Conservation (phyloP, 2,888 invertebrate species). For the Lycocerus yunnanus region DNA sequence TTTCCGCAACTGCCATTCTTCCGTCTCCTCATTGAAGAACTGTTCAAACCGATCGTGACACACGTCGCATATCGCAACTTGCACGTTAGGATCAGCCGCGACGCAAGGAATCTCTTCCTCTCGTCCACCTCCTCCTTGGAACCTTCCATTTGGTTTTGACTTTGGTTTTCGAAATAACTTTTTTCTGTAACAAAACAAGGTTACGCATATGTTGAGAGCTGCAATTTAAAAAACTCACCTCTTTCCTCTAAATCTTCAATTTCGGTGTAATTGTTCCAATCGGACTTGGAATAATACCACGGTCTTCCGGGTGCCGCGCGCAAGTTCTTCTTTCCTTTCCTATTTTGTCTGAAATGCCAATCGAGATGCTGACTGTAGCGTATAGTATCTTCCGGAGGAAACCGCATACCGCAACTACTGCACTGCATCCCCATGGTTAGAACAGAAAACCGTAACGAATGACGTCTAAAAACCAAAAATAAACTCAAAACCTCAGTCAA, state of each 20-base stretch:
- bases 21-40: slow-evolving; percentile 95
- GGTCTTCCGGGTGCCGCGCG: slow-evolving; percentile 81
- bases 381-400: slow-evolving; percentile 86
- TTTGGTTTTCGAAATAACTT: slow-evolving; percentile 84
- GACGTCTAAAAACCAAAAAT: slow-evolving; percentile 61
- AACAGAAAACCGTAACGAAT: slow-evolving; percentile 69
- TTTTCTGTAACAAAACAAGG: slow-evolving; percentile 65
- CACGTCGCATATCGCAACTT: slow-evolving; percentile 77
- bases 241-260: slow-evolving; percentile 89
- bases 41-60: slow-evolving; percentile 94
- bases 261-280: slow-evolving; percentile 95
- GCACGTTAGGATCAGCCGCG: slow-evolving; percentile 68
- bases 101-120: slow-evolving; percentile 72
- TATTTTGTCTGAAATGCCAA: slow-evolving; percentile 97
- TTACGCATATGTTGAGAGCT: background rate
- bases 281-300: slow-evolving; percentile 89
- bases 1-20: slow-evolving; percentile 94
- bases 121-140: slow-evolving; percentile 63
- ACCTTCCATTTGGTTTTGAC: slow-evolving; percentile 60
- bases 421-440: slow-evolving; percentile 94
- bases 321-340: slow-evolving; percentile 83
- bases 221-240: slow-evolving; percentile 57
- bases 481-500: background rate
- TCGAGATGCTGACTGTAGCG: slow-evolving; percentile 95
- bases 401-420: slow-evolving; percentile 93